Evolutionary conservation across 2,888 invertebrate genomes (phyloP).

Genomic region (Eristalinus sepulchralis): DNA sequence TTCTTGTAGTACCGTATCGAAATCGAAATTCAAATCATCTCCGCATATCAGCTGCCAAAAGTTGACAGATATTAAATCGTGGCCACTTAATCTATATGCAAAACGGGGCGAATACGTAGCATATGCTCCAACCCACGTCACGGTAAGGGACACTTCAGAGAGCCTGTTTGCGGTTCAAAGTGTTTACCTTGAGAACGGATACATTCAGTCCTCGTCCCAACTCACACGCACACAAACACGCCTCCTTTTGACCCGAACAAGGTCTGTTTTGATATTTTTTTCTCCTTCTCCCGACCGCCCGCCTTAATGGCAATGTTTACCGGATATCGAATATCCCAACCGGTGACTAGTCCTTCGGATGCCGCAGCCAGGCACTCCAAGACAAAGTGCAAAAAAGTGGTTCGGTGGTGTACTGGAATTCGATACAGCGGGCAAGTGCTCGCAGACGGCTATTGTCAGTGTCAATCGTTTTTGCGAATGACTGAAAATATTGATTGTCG

Average conservation of each 20-base stretch:
- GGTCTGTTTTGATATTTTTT: constrained; percentile 36
- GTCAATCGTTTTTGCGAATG: constrained; percentile 29
- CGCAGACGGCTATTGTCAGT: constrained; percentile 45
- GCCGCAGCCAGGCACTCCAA: not conserved
- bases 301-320: constrained; percentile 54
- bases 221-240: not conserved
- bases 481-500: constrained; percentile 52
- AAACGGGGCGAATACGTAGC: constrained; percentile 1
- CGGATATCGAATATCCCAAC: constrained; percentile 49
- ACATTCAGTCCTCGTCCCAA: not conserved
- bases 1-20: not conserved
- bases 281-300: constrained; percentile 25
- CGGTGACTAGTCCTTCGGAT: constrained; percentile 11
- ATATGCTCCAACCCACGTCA: constrained; percentile 48
- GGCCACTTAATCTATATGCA: constrained; percentile 9
- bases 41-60: not conserved
- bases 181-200: constrained; percentile 42
- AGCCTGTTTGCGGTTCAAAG: not conserved
- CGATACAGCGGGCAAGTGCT: constrained; percentile 28
- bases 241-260: constrained; percentile 5
- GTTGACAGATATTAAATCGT: constrained; percentile 34
- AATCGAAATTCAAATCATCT: not conserved
- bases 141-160: not conserved
- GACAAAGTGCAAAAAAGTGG: constrained; percentile 27
- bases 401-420: constrained; percentile 8